Base-by-base conservation (phyloP, 2,888 invertebrate species). In the Cerastis rubricosa region DNA sequence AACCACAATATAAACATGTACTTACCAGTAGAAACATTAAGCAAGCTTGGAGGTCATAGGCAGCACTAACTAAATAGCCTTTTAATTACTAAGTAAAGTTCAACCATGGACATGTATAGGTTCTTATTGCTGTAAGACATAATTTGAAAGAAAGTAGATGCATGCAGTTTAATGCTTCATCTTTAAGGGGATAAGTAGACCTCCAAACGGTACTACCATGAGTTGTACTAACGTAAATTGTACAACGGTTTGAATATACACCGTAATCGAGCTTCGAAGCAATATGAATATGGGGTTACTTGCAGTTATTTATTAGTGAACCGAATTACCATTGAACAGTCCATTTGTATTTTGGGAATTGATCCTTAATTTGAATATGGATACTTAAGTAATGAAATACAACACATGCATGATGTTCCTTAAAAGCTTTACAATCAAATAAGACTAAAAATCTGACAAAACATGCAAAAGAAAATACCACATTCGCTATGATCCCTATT, bases 171-270 rank as follows among this genome's bases (percentile, higher is more conserved):
- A 76, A 76, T 77, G 81, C 76, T 81, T 74, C 69, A 51, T 72
- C 77, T 67, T 66, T 43, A 84, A 81, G 72, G 66, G 84, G 81
- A 74, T 84, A 84, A 84, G 74, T 84, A 84, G 81, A 84, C 77
- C 81, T 84, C 67, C 59, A 81, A 84, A 84, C 84, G 84, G 84
- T 84, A 84, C 69, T 64, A 67, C 77, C 77, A 84, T 84, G 84
- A 84, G 84, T 84, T 70, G 77, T 84, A 72, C 72, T 84, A 84
- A 84, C 74, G 72, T 81, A 84, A 84, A 84, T 77, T 75, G 84
- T 74, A 81, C 84, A 84, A 84, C 83, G 83, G 83, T 84, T 74
- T 77, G 84, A 81, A 77, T 83, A 72, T 77, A 74, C 77, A 81
- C 83, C 87, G 75, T 80, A 81, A 84, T 77, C 77, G 70, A 73